Percentiles rank a stretch among this genome's conserved stretches.
phyloP scores from a whole-genome alignment of 2,797 vertebrate genomes.

The Macropodus opercularis region DNA sequence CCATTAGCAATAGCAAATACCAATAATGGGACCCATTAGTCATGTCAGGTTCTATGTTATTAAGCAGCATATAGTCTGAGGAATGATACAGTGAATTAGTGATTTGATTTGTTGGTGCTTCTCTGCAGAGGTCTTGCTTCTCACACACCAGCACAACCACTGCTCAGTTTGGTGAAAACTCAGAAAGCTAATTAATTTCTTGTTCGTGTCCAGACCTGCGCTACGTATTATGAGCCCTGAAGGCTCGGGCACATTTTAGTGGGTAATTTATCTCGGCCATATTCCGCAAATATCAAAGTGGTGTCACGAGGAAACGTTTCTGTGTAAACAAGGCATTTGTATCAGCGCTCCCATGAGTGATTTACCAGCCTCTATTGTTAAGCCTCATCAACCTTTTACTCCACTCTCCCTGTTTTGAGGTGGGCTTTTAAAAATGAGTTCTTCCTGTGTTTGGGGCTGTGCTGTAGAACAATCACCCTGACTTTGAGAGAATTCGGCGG shows the following conservation, averaged over 20 bases:
- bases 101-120: conserved; percentile 17
- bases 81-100: not conserved
- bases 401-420: conserved; percentile 6
- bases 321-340: conserved; percentile 68
- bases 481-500: conserved; percentile 28
- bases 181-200: conserved; percentile 50
- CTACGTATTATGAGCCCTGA: conserved; percentile 19
- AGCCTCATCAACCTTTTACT: conserved; percentile 73
- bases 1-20: conserved; percentile 48
- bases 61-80: not conserved
- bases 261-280: conserved; percentile 54
- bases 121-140: not conserved
- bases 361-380: conserved; percentile 59
- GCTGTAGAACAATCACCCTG: not conserved
- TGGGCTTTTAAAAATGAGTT: conserved; percentile 51
- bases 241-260: conserved; percentile 43
- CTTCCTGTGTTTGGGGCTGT: not conserved
- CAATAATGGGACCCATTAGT: conserved; percentile 45
- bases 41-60: conserved; percentile 25
- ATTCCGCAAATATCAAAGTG: conserved; percentile 57
- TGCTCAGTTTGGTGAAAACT: conserved; percentile 15
- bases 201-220: conserved; percentile 34
- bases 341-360: conserved; percentile 52
- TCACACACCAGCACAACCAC: not conserved
- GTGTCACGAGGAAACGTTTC: conserved; percentile 53